Percentiles rank a stretch among this genome's conserved stretches.
Evolutionary conservation across 37 sponge, comb jelly and placozoan species (phyloP).

Genomic region (Cliona cf. orientalis): DNA sequence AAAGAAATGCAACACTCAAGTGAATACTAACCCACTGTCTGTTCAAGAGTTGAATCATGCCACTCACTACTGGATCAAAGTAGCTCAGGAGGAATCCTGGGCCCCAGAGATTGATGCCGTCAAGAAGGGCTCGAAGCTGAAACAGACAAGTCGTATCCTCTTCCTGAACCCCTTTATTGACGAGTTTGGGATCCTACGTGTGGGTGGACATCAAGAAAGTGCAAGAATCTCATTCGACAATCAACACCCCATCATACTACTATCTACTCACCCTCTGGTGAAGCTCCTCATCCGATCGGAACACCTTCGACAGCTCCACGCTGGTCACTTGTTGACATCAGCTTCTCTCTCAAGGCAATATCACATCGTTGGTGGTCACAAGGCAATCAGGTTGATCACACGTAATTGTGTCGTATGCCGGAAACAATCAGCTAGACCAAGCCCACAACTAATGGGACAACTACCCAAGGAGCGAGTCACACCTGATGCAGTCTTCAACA

Average conservation of each 20-base stretch:
- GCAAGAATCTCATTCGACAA: slow-evolving; percentile 12
- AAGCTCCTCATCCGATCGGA: slow-evolving; percentile 34
- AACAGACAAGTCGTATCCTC: neutral
- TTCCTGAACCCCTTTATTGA: slow-evolving; percentile 43
- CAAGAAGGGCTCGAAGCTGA: neutral
- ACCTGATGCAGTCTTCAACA: slow-evolving; percentile 39
- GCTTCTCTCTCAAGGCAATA: slow-evolving; percentile 21
- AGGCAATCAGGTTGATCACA: too few species aligned
- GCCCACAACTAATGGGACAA: slow-evolving; percentile 23
- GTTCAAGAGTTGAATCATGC: neutral
- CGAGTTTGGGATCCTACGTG: slow-evolving; percentile 19
- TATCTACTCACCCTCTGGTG: slow-evolving; percentile 22
- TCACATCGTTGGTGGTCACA: too few species aligned
- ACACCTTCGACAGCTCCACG: slow-evolving; percentile 33
- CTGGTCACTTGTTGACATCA: slow-evolving; percentile 21
- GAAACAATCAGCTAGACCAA: slow-evolving; percentile 26
- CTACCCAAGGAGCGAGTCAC: slow-evolving; percentile 45
- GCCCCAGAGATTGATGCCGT: slow-evolving; percentile 10
- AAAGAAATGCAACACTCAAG: too few species aligned
- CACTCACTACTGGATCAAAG: too few species aligned
- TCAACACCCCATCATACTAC: slow-evolving; percentile 40
- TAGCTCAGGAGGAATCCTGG: slow-evolving; percentile 5
- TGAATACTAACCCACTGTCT: neutral
- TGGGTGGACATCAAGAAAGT: slow-evolving; percentile 40
- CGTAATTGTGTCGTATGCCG: too few species aligned